These are phyloP conservation scores for Drosophila pachea DNA, from an alignment of 1,140 invertebrate species.

Conservation along the genomic window DNA sequence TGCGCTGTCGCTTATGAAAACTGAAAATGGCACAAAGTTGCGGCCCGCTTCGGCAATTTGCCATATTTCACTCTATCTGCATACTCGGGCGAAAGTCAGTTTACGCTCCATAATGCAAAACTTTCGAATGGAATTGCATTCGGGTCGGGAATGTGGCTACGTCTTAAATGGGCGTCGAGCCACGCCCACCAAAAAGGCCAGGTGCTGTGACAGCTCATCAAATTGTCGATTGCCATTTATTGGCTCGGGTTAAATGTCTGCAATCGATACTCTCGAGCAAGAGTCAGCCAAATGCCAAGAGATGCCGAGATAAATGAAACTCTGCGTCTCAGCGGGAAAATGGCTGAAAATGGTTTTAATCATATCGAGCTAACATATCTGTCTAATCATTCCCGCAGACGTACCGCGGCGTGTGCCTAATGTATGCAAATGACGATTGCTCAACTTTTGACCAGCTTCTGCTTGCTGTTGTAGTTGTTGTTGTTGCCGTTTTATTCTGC, in stretches of 20 bases:
- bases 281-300: slow-evolving; percentile 16
- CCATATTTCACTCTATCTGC: slow-evolving; percentile 39
- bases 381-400: too few species aligned
- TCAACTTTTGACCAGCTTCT: slow-evolving; percentile 12
- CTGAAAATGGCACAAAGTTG: slow-evolving; percentile 49
- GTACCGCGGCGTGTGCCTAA: too few species aligned
- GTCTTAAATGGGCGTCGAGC: background rate
- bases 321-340: background rate
- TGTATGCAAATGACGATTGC: slow-evolving; percentile 29
- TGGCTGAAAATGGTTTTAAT: too few species aligned
- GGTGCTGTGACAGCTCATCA: slow-evolving; percentile 45
- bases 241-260: slow-evolving; percentile 27
- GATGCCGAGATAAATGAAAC: background rate
- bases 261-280: slow-evolving; percentile 40
- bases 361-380: too few species aligned
- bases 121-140: slow-evolving; percentile 34
- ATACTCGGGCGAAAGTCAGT: slow-evolving; percentile 63
- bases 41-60: slow-evolving; percentile 23
- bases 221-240: slow-evolving; percentile 43
- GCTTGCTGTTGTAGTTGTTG: slow-evolving; percentile 15
- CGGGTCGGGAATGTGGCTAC: slow-evolving; percentile 9
- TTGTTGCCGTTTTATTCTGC: slow-evolving; percentile 1
- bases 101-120: slow-evolving; percentile 59
- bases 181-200: slow-evolving; percentile 33
- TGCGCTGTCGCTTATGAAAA: slow-evolving; percentile 25